Base-by-base conservation (phyloP, 2,113 vertebrate species). In the Alosa alosa region DNA sequence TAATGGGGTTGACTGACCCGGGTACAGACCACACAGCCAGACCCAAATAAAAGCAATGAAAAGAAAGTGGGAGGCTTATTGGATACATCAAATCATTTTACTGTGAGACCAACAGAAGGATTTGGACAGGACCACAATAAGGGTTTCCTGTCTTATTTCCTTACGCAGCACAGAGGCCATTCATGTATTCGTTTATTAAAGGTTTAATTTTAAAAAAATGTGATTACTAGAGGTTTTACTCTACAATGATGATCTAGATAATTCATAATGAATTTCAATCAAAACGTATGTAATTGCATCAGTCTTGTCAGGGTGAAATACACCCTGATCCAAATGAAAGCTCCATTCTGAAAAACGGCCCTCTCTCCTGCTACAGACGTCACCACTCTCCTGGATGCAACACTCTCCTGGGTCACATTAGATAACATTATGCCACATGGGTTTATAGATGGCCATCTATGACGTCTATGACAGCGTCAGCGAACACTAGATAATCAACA, bases 31-130 rank as follows among this genome's bases (percentile, higher is more conserved):
- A 89, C 91, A 93, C 91, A 92, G 93, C 89, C 84, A 84, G 89
- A 87, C 86, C 90, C 90, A 90, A 92, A 93, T 93, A 92, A 91
- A 95, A 92, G 91, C 90, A 94, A 93, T 91, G 89, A 92, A 92
- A 93, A 93, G 91, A 91, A 93, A 86, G 91, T 90, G 90, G 92
- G 92, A 93, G 93, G 93, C 93, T 93, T 93, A 93, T 93, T 93
- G 93, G 93, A 91, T 90, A 91, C 91, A 93, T 93, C 93, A 93
- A 94, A 93, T 94, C 92, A 93, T 94, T 94, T 94, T 89, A 92
- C 91, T 92, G 92, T 89, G 90, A 84, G 88, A 89, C 84, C 85
- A 84, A 88, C 86, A 84, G 89, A 89, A 87, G 90, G 93, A 93
- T 93, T 92, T 90, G 89, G 90, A 82, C 84, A 84, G 72, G 86